phyloP scores from a whole-genome alignment of 2,888 invertebrate genomes.

The Rhingia campestris region DNA sequence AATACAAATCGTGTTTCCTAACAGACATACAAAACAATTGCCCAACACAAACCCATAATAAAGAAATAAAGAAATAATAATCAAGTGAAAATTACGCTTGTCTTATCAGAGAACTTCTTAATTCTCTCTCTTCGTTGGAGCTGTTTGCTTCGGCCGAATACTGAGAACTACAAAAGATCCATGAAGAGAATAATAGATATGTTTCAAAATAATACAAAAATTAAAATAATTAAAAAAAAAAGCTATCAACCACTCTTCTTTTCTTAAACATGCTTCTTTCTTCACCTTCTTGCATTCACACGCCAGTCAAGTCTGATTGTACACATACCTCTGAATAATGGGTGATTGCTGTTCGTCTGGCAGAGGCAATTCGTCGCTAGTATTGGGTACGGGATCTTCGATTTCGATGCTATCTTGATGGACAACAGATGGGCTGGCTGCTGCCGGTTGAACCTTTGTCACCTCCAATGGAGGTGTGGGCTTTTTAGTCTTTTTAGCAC shows the following conservation, averaged over 20 bases:
- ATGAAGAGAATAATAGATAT: conserved; percentile 75
- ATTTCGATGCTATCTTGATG: conserved; percentile 82
- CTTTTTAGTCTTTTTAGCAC: conserved; percentile 88
- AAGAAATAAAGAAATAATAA: conserved; percentile 66
- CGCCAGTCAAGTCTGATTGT: not conserved
- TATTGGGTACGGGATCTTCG: conserved; percentile 81
- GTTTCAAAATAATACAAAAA: conserved; percentile 60
- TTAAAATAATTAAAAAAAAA: conserved; percentile 72
- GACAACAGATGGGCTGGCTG: conserved; percentile 76
- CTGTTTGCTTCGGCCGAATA: conserved; percentile 76
- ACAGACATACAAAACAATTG: conserved; percentile 51
- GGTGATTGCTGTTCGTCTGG: conserved; percentile 80
- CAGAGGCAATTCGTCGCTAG: conserved; percentile 80
- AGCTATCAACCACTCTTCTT: conserved; percentile 60
- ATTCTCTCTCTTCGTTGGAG: conserved; percentile 76
- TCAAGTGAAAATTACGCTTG: conserved; percentile 77
- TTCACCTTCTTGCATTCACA: conserved; percentile 15
- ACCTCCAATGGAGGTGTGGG: conserved; percentile 80
- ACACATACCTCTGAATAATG: conserved; percentile 63
- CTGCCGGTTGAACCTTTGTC: conserved; percentile 82
- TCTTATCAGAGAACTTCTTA: conserved; percentile 77
- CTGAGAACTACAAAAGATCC: conserved; percentile 75
- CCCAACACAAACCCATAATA: conserved; percentile 59
- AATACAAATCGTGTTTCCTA: conserved; percentile 1
- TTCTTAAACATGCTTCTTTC: conserved; percentile 55